Base-by-base conservation (phyloP, 2,888 invertebrate species). In the Ceriagrion tenellum region DNA sequence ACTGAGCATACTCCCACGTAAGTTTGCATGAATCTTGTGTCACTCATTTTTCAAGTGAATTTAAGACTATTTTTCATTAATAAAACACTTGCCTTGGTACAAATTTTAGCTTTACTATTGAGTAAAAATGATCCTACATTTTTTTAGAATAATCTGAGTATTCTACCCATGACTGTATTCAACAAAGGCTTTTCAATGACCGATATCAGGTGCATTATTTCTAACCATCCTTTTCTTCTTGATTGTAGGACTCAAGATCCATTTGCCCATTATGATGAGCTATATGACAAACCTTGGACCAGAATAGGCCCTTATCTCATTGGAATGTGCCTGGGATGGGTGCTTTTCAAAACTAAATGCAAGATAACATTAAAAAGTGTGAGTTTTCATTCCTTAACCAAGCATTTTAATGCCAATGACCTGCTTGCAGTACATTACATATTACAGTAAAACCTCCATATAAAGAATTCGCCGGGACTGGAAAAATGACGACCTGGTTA, bases 281-380 rank as follows among this genome's bases (percentile, higher is more conserved):
- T 96, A 0, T 97, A 97, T 95, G 96, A 96, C 95, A 96, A 96
- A 35, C 97, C 97, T 0, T 97, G 97, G 97, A 96, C 96, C 4
- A 96, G 97, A 96, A 96, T 97, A 55, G 96, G 96, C 30, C 97
- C 97, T 10, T 97, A 97, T 95, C 95, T 97, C 55, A 96, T 97
- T 40, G 97, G 97, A 59, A 96, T 97, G 96, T 96, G 96, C 8
- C 96, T 96, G 0, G 97, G 97, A 95, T 96, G 96, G 96, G 96
- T 96, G 59, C 96, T 96, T 55, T 89, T 95, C 56, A 95, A 88
- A 56, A 96, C 95, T 12, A 95, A 96, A 88, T 96, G 96, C 88
- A 95, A 95, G 55, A 95, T 96, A 55, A 90, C 90, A 30, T 95
- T 96, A 81, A 95, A 95, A 81, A 95, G 91, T 95, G 96, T 96